Base-by-base conservation (phyloP, 1,140 invertebrate genomes). In the Drosophila jambulina region DNA sequence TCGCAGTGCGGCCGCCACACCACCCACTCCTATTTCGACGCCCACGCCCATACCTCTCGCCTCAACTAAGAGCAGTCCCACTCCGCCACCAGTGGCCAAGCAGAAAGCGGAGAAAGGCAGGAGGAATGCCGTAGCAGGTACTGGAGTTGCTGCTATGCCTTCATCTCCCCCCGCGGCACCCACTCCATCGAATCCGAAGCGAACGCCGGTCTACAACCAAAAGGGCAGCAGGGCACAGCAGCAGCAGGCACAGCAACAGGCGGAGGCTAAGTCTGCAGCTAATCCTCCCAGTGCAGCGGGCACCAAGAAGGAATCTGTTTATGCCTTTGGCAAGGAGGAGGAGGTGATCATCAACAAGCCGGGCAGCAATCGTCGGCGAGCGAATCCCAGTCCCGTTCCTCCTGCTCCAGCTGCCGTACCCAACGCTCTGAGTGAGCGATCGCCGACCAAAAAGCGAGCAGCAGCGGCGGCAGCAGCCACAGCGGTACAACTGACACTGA, bases 351-450 rank as follows among this genome's bases (percentile, higher is more conserved):
- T 40, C 4, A 43, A 17, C 21, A 88, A 87, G 23, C 2, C 70
- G 0, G 40, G 59, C 23, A 83, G 59, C 27, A 88, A 68, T 68
- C 76, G 84, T 2, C 67, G 84, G 1, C 80, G 83, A 4, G 45
- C 23, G 0, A 59, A 62, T 13, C 10, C 49, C 6, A 38, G 56
- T 23, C 36, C 53, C 17, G 29, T 53, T 43, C 21, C 67, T 3
- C 43, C 72, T 15, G 91, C 93, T 1, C 71, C 82, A 63, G 92
- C 93, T 4, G 82, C 93, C 63, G 93, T 93, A 48, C 91, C 93
- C 21, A 68, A 82, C 43, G 84, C 87, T 17, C 80, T 93, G 36
- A 87, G 86, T 67, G 93, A 93, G 48, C 91, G 93, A 32, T 80
- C 80, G 25, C 85, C 85, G 9, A 91, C 79, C 9, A 82, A 91